Evolutionary conservation across 2,797 vertebrate genomes (phyloP), one percentile per base, ranked within the genome.

Genomic region (Ctenosaura bakeri): DNA sequence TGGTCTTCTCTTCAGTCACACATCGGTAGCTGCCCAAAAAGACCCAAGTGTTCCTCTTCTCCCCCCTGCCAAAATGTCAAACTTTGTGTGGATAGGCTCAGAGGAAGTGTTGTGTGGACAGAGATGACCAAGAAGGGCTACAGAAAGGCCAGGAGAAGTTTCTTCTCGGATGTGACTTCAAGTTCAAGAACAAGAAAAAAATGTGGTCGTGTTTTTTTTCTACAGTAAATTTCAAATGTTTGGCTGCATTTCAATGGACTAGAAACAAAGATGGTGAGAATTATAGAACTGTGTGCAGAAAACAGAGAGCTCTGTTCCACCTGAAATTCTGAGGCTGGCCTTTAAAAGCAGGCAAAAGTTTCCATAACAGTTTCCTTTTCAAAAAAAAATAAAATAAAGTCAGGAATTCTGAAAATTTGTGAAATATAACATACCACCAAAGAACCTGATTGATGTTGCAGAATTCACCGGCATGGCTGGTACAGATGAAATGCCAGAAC

Each of bases 221-320:
- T 81, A 74, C 66, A 88, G 88, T 24, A 86, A 93, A 88, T 85
- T 93, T 87, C 92, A 94, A 91, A 94, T 62, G 91, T 92, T 90
- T 93, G 78, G 42, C 71, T 92, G 16, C 24, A 2, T 92, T 93
- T 76, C 94, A 91, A n/a, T 5, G 13, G 81, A 92, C 82, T 91
- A 92, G 94, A 95, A 94, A 46, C 90, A 88, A 95, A 87, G 83
- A 94, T 92, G 93, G 95, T 46, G 91, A 92, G 91, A 95, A 95
- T 96, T 96, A 94, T n/a, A 96, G 93, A 91, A 93, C 92, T 93
- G 94, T 93, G 90, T 91, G 90, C 93, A 95, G 92, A 95, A 94
- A 95, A 92, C 90, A 52, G 32, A 78, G 20, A 94, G 92, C 92
- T 91, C 93, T 89, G 89, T 94, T 94, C 91, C 88, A 90, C 92